Evolutionary conservation across 53 echinoderm and acorn worm genomes (phyloP).

Genomic region (Paracentrotus lividus): DNA sequence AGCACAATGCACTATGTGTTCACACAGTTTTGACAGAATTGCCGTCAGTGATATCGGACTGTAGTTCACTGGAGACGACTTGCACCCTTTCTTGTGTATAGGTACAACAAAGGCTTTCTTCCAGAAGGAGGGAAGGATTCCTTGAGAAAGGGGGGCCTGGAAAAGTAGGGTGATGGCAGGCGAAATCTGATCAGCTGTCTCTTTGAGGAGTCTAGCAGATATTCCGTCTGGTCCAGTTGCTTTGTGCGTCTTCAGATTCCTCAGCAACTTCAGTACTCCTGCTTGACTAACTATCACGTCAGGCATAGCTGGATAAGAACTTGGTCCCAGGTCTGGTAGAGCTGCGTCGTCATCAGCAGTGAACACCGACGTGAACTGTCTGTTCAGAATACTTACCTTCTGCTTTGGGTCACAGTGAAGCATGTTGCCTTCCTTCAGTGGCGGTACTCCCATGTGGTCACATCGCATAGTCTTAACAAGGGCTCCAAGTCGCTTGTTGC

Average conservation of each 20-base stretch:
- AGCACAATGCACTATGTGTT: slow-evolving; percentile 63
- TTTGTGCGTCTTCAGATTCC: slow-evolving; percentile 37
- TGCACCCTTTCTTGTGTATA: slow-evolving; percentile 65
- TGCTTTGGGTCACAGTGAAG: background rate
- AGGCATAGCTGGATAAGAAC: slow-evolving; percentile 39
- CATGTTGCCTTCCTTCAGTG: slow-evolving; percentile 1
- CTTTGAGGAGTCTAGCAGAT: slow-evolving; percentile 47
- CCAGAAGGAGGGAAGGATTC: slow-evolving; percentile 45
- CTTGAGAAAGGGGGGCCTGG: slow-evolving; percentile 7
- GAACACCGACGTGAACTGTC: slow-evolving; percentile 62
- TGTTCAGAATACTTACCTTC: slow-evolving; percentile 65
- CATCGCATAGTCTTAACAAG: slow-evolving; percentile 17
- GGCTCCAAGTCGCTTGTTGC: slow-evolving; percentile 51
- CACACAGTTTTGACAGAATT: slow-evolving; percentile 52
- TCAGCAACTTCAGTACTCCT: slow-evolving; percentile 58
- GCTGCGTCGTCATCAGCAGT: slow-evolving; percentile 16
- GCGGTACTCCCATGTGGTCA: slow-evolving; percentile 48
- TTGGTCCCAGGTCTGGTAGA: background rate
- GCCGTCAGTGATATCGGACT: slow-evolving; percentile 64
- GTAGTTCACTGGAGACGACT: slow-evolving; percentile 34
- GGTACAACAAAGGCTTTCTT: slow-evolving; percentile 29
- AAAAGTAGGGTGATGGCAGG: slow-evolving; percentile 10
- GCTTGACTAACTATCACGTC: background rate
- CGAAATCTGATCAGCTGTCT: background rate
- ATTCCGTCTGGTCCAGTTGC: slow-evolving; percentile 61